phyloP scores from a whole-genome alignment of 2,888 invertebrate species.

The Folsomia candida region DNA sequence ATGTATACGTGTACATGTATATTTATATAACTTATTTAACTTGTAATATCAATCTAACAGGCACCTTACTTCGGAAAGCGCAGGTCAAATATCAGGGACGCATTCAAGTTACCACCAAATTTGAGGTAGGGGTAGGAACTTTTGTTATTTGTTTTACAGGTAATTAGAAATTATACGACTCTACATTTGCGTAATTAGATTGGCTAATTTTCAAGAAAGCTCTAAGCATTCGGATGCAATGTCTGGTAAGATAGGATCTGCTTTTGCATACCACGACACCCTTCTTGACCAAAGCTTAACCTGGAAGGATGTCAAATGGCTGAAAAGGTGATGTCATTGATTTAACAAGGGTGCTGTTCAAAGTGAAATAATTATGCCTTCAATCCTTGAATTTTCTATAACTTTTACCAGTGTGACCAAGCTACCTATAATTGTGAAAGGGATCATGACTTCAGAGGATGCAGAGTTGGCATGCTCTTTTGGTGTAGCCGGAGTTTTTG shows the following conservation, averaged over 20 bases:
- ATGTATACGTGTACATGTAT: no score
- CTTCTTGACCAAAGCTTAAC: slow-evolving; percentile 77
- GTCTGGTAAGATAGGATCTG: slow-evolving; percentile 65
- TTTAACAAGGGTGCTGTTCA: neutral
- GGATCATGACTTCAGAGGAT: slow-evolving; percentile 81
- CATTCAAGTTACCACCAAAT: slow-evolving; percentile 76
- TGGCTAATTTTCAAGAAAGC: slow-evolving; percentile 74
- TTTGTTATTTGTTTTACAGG: neutral
- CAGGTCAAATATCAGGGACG: slow-evolving; percentile 76
- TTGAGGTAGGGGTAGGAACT: slow-evolving; percentile 61
- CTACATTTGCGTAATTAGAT: slow-evolving; percentile 57
- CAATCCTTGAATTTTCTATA: neutral
- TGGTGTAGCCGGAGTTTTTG: slow-evolving; percentile 77
- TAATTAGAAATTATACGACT: neutral
- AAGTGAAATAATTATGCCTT: neutral
- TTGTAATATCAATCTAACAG: no score
- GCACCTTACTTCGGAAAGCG: slow-evolving; percentile 81
- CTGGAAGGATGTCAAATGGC: slow-evolving; percentile 86
- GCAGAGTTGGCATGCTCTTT: slow-evolving; percentile 70
- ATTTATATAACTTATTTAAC: no score
- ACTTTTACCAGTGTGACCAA: slow-evolving; percentile 60
- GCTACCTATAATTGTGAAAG: slow-evolving; percentile 81
- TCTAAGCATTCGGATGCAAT: slow-evolving; percentile 55
- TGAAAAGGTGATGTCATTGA: slow-evolving; percentile 62
- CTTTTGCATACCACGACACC: slow-evolving; percentile 71